phyloP scores from a whole-genome alignment of 2,113 vertebrate species.

The Callocephalon fimbriatum region DNA sequence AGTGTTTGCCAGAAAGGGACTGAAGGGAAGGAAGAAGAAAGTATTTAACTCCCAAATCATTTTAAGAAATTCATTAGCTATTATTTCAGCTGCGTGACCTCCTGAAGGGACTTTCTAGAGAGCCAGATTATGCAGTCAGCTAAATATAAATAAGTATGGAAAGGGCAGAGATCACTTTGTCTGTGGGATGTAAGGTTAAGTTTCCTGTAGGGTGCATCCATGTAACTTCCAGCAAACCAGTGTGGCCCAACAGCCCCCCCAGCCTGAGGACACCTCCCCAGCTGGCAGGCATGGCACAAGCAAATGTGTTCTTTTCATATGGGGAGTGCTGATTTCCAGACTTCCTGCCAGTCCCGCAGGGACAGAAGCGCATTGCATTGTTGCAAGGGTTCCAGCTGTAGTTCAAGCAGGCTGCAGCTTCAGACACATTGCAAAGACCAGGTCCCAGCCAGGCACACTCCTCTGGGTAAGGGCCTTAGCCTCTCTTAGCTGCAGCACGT shows the following conservation, averaged over 20 bases:
- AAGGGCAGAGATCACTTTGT: constrained; percentile 37
- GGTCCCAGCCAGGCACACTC: not conserved
- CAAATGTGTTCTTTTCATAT: not conserved
- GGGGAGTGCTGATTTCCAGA: not conserved
- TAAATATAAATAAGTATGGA: constrained; percentile 48
- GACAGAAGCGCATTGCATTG: not conserved
- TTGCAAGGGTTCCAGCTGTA: not conserved
- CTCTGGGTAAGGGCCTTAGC: not conserved
- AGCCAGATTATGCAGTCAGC: constrained; percentile 40
- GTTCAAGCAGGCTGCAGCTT: not conserved
- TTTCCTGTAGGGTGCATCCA: not conserved
- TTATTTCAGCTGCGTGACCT: constrained; percentile 72
- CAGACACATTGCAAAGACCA: not conserved
- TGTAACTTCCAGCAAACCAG: not conserved
- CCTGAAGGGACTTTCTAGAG: constrained; percentile 53
- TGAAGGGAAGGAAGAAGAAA: not conserved
- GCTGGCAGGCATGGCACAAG: not conserved
- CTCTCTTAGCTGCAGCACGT: not conserved
- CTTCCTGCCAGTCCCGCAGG: not conserved
- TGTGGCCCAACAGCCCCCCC: not conserved
- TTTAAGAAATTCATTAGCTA: constrained; percentile 57
- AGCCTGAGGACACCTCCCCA: not conserved
- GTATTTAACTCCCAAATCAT: constrained; percentile 33
- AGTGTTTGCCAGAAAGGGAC: not conserved
- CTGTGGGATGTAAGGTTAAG: constrained; percentile 30